Evolutionary conservation across 1,140 invertebrate genomes (phyloP), one percentile per base, ranked within the genome.

Genomic region (Sarcophaga peregrina): DNA sequence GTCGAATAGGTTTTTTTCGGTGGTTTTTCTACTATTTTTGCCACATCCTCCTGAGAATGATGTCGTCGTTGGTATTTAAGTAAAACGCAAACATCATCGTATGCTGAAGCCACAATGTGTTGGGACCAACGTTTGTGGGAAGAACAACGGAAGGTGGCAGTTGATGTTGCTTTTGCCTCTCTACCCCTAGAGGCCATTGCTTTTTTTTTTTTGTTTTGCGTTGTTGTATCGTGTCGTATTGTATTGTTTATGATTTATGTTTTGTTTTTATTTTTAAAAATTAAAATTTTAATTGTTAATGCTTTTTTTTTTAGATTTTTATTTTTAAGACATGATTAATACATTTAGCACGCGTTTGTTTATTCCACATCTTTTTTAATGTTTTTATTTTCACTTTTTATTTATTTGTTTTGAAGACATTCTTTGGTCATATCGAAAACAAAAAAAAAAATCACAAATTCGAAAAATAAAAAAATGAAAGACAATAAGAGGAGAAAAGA

Each of bases 61-160:
- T 9, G 46, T 11, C 75, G n/a, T 10, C n/a, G 8, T 50, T 78
- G 75, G 37, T 78, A 78, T 78, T 78, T 78, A 8, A 78, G 15
- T 50, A 78, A 20, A 52, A 78, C 75, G 50, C 75, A 78, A 8
- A 78, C 75, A 50, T 78, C 75, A 50, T 78, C 47, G 10, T 78
- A 78, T 6, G 47, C 9, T 15, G 75, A 78, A 20, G 75, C 75
- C 8, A 78, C 47, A 52, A 78, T 78, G 17, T 78, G 75, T 50
- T 78, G 75, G n/a, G 75, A 78, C 75, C 75, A 78, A 20, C 75
- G 75, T 78, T 78, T 78, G 8, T 68, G 17, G 9, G 62, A 37
- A 37, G 62, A 37, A 37, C 25, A 37, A 4, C 25, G 25, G 25
- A 37, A 37, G 8, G 62, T 25, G 46, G 47, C n/a, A 68, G 7